Base-by-base conservation (phyloP, 2,888 invertebrate species). In the Erpobdella octoculata region DNA sequence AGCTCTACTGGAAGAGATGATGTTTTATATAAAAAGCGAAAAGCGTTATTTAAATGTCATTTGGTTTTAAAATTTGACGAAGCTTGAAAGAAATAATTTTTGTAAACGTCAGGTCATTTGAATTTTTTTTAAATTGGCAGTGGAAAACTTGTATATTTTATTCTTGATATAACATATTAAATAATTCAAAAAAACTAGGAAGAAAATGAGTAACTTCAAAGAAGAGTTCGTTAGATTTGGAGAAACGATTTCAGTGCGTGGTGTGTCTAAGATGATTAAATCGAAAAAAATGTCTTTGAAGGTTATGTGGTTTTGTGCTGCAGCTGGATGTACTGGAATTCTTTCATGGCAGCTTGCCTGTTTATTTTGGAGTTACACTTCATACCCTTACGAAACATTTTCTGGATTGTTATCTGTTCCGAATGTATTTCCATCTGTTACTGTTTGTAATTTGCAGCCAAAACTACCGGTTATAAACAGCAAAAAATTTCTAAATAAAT, bases 231-330 rank as follows among this genome's bases (percentile, higher is more conserved):
- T 46, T 15, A 48, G 48, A 35, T 68, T 68, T 53, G 68, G 68
- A 33, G 68, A 73, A 67, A 28, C 69, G 21, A 62, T 64, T 46
- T 64, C 71, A 5, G 65, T 71, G 41, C 59, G 48, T 21, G 71
- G 61, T 46, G 25, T 64, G 9, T 46, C 64, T 38, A 38, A 62
- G 36, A 58, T 58, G 38, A 25, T 41, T 46, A 62, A 37, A 46
- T 59, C 70, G 28, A 46, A 41, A 35, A 68, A 18, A 21, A 6
- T 35, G 8, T 25, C 28, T 33, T 9, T 68, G 48, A 46, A 48
- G 48, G 35, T 35, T 15, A 35, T 68, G 46, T 68, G 68, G 68
- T 28, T 68, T n/a, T 48, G 46, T 33, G 68, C 68, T 0, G 68
- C 48, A 53, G 6, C 48, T 31, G 1, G 41, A 18, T 46, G 48